These are phyloP conservation scores for Neopipo cinnamomea DNA, from an alignment of 2,113 vertebrate genomes.

Conservation along the genomic window DNA sequence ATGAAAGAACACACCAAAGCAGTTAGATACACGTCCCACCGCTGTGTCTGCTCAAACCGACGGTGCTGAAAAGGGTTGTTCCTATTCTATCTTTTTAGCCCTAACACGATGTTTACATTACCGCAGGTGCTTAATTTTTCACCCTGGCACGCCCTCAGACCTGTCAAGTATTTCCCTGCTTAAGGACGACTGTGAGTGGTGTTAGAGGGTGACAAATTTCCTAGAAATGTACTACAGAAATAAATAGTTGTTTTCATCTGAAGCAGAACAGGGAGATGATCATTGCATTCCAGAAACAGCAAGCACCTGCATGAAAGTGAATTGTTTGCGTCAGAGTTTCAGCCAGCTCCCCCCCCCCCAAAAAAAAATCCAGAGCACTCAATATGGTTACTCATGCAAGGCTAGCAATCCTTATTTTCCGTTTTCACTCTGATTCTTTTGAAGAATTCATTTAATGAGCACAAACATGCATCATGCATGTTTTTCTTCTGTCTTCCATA, in stretches of 20 bases:
- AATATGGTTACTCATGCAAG: not conserved
- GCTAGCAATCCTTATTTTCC: not conserved
- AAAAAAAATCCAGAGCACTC: not conserved
- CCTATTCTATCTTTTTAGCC: not conserved
- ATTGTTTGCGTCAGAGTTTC: not conserved
- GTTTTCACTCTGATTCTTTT: not conserved
- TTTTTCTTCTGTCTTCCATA: not conserved
- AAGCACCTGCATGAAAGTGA: not conserved
- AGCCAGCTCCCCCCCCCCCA: not conserved
- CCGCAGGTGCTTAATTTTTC: not conserved
- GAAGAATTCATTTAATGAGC: not conserved
- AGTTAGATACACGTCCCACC: not conserved
- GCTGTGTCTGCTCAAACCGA: not conserved
- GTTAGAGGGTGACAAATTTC: not conserved
- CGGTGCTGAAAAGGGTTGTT: not conserved
- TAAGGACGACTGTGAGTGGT: not conserved
- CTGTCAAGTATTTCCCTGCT: not conserved
- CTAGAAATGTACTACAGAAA: not conserved
- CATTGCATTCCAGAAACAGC: not conserved
- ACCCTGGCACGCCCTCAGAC: not conserved
- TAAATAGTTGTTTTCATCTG: not conserved
- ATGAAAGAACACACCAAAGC: conserved; percentile 30
- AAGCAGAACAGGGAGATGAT: not conserved
- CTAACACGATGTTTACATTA: not conserved
- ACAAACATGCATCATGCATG: not conserved